Evolutionary conservation across 2,797 vertebrate genomes (phyloP).

Genomic region (Macroramphosus scolopax): DNA sequence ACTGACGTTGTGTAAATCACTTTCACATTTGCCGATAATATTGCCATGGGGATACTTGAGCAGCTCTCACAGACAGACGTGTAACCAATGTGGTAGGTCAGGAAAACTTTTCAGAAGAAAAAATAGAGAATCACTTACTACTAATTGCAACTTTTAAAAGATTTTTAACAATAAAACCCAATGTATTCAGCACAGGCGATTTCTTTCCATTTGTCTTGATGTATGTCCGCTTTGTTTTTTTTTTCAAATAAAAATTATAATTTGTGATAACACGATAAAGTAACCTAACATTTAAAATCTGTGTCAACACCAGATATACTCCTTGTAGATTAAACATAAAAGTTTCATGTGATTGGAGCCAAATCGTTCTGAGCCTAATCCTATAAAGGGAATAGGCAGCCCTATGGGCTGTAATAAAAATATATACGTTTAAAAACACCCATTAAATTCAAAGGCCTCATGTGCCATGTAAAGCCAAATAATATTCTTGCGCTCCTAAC

Average conservation of each 20-base stretch:
- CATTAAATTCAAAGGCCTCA: constrained; percentile 36
- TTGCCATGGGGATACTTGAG: constrained; percentile 68
- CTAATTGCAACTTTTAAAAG: too few species aligned
- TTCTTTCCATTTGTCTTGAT: too few species aligned
- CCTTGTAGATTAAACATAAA: constrained; percentile 40
- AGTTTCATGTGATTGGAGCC: constrained; percentile 18
- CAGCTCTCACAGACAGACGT: constrained; percentile 66
- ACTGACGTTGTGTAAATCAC: constrained; percentile 64
- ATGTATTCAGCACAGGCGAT: constrained; percentile 45
- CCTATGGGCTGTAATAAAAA: constrained; percentile 27
- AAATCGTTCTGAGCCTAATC: constrained; percentile 12
- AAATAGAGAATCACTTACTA: constrained; percentile 38
- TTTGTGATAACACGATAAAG: too few species aligned
- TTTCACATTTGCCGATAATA: constrained; percentile 55
- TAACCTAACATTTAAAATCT: too few species aligned
- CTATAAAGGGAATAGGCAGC: constrained; percentile 9
- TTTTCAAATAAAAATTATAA: too few species aligned
- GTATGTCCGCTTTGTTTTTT: too few species aligned
- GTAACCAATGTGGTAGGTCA: constrained; percentile 47
- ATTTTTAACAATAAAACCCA: constrained; percentile 24
- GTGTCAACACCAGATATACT: constrained; percentile 27
- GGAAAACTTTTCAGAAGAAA: constrained; percentile 58
- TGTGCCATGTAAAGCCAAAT: constrained; percentile 35
- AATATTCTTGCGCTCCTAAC: constrained; percentile 27
- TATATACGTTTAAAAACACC: constrained; percentile 50